These are phyloP conservation scores for Cottus gobio DNA, from an alignment of 2,113 vertebrate species.

Conservation along the genomic window DNA sequence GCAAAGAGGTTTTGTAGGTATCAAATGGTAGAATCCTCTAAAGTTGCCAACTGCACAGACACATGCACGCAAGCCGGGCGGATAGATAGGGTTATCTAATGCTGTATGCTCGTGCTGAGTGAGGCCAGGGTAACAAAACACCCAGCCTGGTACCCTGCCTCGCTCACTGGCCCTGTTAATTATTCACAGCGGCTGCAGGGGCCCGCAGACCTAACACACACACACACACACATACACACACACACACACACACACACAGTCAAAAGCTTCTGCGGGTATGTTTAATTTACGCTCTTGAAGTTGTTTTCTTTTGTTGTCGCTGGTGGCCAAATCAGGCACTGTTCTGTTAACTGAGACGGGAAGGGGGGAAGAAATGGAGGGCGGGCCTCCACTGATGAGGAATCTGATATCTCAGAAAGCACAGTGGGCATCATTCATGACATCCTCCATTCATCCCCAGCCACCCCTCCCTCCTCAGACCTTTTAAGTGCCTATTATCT, in stretches of 20 bases:
- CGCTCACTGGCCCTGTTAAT: slow-evolving; percentile 70
- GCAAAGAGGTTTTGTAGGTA: slow-evolving; percentile 65
- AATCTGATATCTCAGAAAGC: slow-evolving; percentile 61
- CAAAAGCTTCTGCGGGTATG: slow-evolving; percentile 62
- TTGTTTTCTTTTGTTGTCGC: slow-evolving; percentile 65
- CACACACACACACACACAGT: slow-evolving; percentile 24
- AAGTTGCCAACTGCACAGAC: slow-evolving; percentile 63
- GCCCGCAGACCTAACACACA: slow-evolving; percentile 44
- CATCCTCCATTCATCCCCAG: slow-evolving; percentile 43
- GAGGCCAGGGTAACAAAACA: slow-evolving; percentile 76
- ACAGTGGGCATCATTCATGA: slow-evolving; percentile 57
- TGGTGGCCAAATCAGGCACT: slow-evolving; percentile 49
- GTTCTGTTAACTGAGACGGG: slow-evolving; percentile 56
- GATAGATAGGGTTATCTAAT: slow-evolving; percentile 72
- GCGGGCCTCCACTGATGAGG: slow-evolving; percentile 30
- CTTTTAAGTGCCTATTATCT: slow-evolving; percentile 54
- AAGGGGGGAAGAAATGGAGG: slow-evolving; percentile 13
- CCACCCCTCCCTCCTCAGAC: slow-evolving; percentile 48
- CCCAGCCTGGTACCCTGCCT: slow-evolving; percentile 65
- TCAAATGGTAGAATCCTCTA: slow-evolving; percentile 76
- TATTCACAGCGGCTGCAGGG: slow-evolving; percentile 74
- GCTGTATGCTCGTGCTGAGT: slow-evolving; percentile 66
- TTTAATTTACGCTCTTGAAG: slow-evolving; percentile 67
- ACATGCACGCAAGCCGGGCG: slow-evolving; percentile 34
- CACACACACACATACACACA: slow-evolving; percentile 11